Evolutionary conservation across 1,140 invertebrate genomes (phyloP).

Genomic region (Agrypnia vestita): DNA sequence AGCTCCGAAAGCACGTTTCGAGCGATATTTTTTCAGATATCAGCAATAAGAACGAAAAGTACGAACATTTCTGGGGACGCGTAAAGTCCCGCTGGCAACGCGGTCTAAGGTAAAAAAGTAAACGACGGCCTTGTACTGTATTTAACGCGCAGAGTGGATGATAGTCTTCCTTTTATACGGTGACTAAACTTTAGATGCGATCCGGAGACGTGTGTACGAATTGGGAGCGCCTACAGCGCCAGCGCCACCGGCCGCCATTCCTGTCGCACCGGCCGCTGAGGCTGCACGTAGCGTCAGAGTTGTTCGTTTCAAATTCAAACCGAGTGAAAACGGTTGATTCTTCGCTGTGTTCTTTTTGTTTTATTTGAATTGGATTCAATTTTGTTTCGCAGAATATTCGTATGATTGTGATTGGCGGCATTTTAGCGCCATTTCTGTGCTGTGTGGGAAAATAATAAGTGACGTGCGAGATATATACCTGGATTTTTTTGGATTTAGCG

Average conservation of each 20-base stretch:
- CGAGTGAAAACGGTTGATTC: constrained; percentile 45
- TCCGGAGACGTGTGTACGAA: background rate
- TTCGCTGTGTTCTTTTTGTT: constrained; percentile 45
- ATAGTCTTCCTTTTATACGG: background rate
- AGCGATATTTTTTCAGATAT: constrained; percentile 19
- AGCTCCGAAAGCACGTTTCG: constrained; percentile 9
- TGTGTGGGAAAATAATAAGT: constrained; percentile 39
- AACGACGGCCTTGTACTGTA: background rate
- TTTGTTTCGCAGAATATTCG: constrained; percentile 34
- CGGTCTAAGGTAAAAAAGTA: background rate
- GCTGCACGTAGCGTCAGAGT: constrained; percentile 2
- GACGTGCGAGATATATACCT: constrained; percentile 44
- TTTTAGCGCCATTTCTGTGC: constrained; percentile 26
- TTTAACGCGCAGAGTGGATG: background rate
- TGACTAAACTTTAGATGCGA: constrained; percentile 6
- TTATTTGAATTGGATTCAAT: constrained; percentile 39
- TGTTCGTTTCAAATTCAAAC: constrained; percentile 40
- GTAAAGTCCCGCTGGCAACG: too few relatives aligned
- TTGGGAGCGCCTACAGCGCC: background rate
- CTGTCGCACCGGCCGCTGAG: constrained; percentile 31
- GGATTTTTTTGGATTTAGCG: constrained; percentile 52
- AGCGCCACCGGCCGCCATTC: constrained; percentile 36
- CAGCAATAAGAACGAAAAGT: constrained; percentile 6
- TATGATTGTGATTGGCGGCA: constrained; percentile 21
- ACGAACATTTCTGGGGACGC: background rate